Conservation (phyloP, 2,797 vertebrate species). For the Aulostomus chinensis region DNA sequence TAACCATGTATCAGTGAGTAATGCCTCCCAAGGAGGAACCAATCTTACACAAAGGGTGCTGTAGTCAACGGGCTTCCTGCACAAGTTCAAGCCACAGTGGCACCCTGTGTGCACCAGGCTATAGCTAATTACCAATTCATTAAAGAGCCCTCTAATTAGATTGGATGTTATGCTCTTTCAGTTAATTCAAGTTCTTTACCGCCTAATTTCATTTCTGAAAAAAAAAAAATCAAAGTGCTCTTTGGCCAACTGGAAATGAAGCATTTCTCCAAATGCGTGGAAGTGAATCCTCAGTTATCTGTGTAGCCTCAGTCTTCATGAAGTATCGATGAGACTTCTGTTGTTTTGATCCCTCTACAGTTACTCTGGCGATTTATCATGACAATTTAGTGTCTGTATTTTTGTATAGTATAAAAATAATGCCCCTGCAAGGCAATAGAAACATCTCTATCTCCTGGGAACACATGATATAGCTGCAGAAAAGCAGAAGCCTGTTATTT, state of each 20-base stretch:
- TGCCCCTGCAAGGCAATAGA: too few relatives aligned
- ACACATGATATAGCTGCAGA: too few relatives aligned
- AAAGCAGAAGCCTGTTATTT: too few relatives aligned
- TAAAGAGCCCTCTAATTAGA: slow-evolving; percentile 78
- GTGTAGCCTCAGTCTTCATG: too few relatives aligned
- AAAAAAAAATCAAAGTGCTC: slow-evolving; percentile 40
- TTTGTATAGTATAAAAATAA: too few relatives aligned
- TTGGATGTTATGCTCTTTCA: slow-evolving; percentile 76
- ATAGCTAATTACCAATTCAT: slow-evolving; percentile 72
- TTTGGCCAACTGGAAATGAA: slow-evolving; percentile 40
- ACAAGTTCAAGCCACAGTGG: slow-evolving; percentile 73
- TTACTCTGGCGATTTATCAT: too few relatives aligned
- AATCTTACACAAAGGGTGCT: slow-evolving; percentile 73
- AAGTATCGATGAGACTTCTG: too few relatives aligned
- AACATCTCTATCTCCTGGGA: too few relatives aligned
- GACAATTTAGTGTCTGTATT: too few relatives aligned
- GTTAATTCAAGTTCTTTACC: slow-evolving; percentile 72
- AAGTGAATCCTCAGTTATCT: too few relatives aligned
- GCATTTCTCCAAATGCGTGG: slow-evolving; percentile 21
- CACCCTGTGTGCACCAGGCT: slow-evolving; percentile 64
- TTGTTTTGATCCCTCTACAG: too few relatives aligned
- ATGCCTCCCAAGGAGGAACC: slow-evolving; percentile 74
- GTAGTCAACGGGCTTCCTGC: slow-evolving; percentile 60
- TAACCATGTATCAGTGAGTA: slow-evolving; percentile 72
- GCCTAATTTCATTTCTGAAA: slow-evolving; percentile 75